phyloP scores from a whole-genome alignment of 2,797 vertebrate genomes.

The Halcyon badia region DNA sequence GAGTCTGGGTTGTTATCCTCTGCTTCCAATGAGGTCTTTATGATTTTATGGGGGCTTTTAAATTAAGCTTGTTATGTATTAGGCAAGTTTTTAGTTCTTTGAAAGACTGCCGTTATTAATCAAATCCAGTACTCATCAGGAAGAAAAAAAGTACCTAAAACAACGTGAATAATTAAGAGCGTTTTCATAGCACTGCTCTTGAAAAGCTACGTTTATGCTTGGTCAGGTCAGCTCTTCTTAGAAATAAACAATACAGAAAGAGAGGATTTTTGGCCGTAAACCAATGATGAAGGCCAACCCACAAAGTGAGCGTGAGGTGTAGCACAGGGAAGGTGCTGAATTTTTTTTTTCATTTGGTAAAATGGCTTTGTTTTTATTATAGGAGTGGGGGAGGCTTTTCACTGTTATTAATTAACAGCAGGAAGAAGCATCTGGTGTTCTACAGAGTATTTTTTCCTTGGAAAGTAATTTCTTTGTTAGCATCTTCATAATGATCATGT shows the following conservation, averaged over 20 bases:
- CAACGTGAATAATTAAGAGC: neutral
- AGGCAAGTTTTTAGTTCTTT: neutral
- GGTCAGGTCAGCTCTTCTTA: neutral
- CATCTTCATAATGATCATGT: neutral
- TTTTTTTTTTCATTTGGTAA: neutral
- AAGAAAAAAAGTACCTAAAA: neutral
- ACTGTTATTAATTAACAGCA: conserved; percentile 11
- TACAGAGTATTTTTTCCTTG: neutral
- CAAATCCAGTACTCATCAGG: neutral
- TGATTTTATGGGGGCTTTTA: neutral
- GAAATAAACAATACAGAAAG: neutral
- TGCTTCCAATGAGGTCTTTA: neutral
- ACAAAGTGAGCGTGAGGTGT: neutral
- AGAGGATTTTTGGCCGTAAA: neutral
- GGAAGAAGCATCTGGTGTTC: neutral
- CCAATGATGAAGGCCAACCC: neutral
- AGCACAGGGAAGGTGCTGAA: neutral
- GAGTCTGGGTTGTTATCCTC: neutral
- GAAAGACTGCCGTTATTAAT: neutral
- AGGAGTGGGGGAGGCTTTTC: neutral
- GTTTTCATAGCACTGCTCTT: neutral
- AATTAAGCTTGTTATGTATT: neutral
- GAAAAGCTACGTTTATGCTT: neutral
- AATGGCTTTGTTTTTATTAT: neutral
- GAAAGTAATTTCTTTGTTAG: neutral